Percentiles rank a stretch among this genome's conserved stretches.
phyloP scores from a whole-genome alignment of 1,140 invertebrate genomes.

The Brachionus manjavacas region DNA sequence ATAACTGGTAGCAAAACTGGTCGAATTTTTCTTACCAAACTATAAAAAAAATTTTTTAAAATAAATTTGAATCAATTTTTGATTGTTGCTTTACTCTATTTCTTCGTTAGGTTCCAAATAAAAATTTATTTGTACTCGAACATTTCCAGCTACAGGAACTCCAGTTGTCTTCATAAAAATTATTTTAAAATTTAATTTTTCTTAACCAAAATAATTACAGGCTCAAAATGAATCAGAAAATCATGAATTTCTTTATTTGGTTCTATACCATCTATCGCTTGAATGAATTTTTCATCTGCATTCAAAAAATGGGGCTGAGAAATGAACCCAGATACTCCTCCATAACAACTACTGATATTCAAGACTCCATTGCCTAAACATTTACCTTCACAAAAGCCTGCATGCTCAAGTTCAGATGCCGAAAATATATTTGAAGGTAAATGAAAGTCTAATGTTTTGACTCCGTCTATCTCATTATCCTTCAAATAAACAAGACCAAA shows the following conservation, averaged over 20 bases:
- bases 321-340: slow-evolving; percentile 18
- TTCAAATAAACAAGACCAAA: background rate
- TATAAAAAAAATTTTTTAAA: slow-evolving; percentile 5
- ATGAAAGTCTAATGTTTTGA: slow-evolving; percentile 31
- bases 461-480: background rate
- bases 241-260: slow-evolving; percentile 25
- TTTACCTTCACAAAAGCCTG: background rate
- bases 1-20: slow-evolving; percentile 24
- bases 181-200: too few species aligned
- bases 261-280: background rate
- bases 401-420: background rate
- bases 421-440: background rate
- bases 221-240: slow-evolving; percentile 36
- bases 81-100: slow-evolving; percentile 7
- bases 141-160: slow-evolving; percentile 30
- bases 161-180: slow-evolving; percentile 2
- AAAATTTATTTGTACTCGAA: slow-evolving; percentile 37
- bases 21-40: slow-evolving; percentile 31
- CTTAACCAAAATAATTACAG: background rate
- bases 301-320: slow-evolving; percentile 42
- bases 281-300: slow-evolving; percentile 27
- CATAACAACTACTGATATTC: slow-evolving; percentile 22
- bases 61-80: background rate
- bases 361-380: slow-evolving; percentile 20
- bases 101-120: background rate